Base-by-base conservation (phyloP, 2,797 vertebrate genomes). In the Sylvia borin region DNA sequence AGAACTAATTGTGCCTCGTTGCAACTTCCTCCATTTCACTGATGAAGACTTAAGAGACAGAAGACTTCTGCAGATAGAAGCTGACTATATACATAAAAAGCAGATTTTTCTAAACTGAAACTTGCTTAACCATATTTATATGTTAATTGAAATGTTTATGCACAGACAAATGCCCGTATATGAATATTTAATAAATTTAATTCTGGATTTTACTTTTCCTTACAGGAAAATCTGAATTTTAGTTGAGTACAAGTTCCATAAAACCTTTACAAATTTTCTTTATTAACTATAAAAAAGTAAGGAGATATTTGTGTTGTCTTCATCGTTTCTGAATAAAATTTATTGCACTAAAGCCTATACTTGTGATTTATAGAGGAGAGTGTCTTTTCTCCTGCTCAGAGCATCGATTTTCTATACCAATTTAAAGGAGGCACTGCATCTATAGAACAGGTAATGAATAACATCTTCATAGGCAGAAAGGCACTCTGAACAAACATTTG, bases 321-420 rank as follows among this genome's bases (percentile, higher is more conserved):
- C 74, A 93, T 94, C 95, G 81, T 88, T 94, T 93, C 58, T 75
- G 55, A 91, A 94, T 73, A 88, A 96, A 92, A 95, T 95, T 94
- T 93, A 95, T 88, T 94, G 58, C 65, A 92, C 60, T 66, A 31
- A 94, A 86, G 62, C 76, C 83, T 50, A 40, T 67, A 77, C 36
- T 48, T 32, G 64, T 96, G 95, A 96, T 96, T 97, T 90, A 97
- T 92, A 81, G 76, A 51, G 34, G 55, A 85, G 36, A 62, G 50
- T 76, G 73, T 53, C 57, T 90, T 92, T 95, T 92, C 79, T 93
- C 25, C 47, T 91, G 65, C 86, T 85, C 57, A n/a, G 70, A 93
- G 45, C 70, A 97, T 97, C 1, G 93, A 96, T 97, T 97, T 96
- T 95, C 87, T 88, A 96, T 95, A 95, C 8, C 75, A 95, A 86